Evolutionary conservation across 2,888 invertebrate genomes (phyloP), one percentile per base, ranked within the genome.

Genomic region (Mechanitis mazaeus): DNA sequence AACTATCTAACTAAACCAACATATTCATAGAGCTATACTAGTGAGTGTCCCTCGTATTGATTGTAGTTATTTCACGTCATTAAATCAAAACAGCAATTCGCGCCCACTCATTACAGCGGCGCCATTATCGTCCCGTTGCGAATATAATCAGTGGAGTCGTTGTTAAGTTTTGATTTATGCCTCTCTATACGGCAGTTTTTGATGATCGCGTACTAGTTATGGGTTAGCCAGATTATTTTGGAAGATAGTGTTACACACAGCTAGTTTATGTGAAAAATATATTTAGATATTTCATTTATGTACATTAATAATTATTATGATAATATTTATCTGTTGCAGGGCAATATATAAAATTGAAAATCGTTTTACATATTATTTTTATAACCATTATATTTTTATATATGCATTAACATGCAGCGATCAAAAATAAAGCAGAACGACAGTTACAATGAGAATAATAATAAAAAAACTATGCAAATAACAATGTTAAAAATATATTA

Each of bases 41-140:
- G 67, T 70, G 68, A 69, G 77, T 55, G 20, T 20, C 20, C 65
- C 75, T 75, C 73, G 75, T 78, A 84, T 81, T 85, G 84, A 86
- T 85, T 83, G 84, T 81, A 81, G 83, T 86, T 84, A 85, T 84
- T 84, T 79, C 80, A 76, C 75, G 78, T 83, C 85, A 84, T 86
- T 86, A 87, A 87, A 87, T 87, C 87, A 87, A 85, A 84, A 76
- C 80, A 79, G 75, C 76, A 75, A 80, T 84, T 82, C 82, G 75
- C 75, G 73, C 74, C 74, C 75, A 71, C 83, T 85, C 84, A 84
- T 85, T 85, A 84, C 72, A 75, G 75, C 72, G 69, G 46, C 59
- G 70, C 75, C 75, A 73, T 77, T 78, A 75, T 79, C 74, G 78
- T 74, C 73, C 75, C 75, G 68, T 63, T 75, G 79, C 79, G 80